Percentiles rank a stretch among this genome's conserved stretches.
phyloP scores from a whole-genome alignment of 2,797 vertebrate genomes.

The Eulemur coronatus region DNA sequence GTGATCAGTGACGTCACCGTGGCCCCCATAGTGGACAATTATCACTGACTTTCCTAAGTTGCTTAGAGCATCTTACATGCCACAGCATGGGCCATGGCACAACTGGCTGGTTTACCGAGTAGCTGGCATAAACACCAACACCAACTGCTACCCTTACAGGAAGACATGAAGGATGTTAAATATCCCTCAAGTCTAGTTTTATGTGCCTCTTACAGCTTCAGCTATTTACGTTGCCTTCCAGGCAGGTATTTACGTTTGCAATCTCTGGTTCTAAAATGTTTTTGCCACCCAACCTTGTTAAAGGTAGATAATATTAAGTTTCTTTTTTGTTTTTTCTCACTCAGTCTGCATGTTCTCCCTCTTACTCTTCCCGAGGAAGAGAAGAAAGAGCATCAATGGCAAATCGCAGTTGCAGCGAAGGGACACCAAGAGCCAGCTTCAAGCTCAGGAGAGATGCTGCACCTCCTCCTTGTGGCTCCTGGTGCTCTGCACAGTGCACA shows the following conservation, averaged over 20 bases:
- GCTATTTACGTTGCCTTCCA: neutral
- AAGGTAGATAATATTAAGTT: neutral
- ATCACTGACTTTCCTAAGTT: neutral
- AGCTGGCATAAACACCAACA: neutral
- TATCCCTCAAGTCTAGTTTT: neutral
- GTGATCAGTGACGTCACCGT: neutral
- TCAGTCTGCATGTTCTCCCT: neutral
- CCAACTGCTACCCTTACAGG: neutral
- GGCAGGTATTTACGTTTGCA: neutral
- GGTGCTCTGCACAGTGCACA: neutral
- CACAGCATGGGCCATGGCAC: neutral
- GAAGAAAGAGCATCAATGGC: too few species aligned
- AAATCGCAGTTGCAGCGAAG: neutral
- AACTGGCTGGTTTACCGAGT: neutral
- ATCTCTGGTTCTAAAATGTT: neutral
- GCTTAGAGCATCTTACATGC: neutral
- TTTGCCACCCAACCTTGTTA: neutral
- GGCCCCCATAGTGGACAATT: neutral
- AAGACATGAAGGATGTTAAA: neutral
- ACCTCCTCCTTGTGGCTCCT: neutral
- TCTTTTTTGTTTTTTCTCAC: neutral
- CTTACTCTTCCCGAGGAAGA: neutral
- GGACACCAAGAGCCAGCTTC: neutral
- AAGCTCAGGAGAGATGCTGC: neutral
- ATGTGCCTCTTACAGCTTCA: neutral